phyloP scores from a whole-genome alignment of 2,888 invertebrate species.

The Nephrotoma flavescens region DNA sequence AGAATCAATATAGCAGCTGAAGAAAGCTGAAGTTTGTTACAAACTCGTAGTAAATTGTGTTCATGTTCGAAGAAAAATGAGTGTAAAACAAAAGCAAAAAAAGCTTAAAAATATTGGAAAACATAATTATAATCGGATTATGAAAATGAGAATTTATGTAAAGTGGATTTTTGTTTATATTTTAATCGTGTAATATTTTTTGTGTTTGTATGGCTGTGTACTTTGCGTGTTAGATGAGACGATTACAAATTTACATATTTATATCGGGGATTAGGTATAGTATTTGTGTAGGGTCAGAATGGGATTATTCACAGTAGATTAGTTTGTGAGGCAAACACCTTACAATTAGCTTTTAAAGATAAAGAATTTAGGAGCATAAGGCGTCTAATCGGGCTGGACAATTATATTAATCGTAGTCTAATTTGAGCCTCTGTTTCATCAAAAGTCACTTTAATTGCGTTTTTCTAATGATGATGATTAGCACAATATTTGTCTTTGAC shows the following conservation, averaged over 20 bases:
- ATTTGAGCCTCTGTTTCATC: no score
- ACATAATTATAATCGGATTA: neutral
- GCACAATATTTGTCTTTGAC: no score
- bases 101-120: neutral
- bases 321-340: no score
- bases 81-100: neutral
- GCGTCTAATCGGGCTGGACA: no score
- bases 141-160: neutral
- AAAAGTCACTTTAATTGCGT: no score
- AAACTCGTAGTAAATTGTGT: neutral
- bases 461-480: no score
- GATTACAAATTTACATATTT: neutral
- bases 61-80: neutral
- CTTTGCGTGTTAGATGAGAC: neutral
- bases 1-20: neutral
- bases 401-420: no score
- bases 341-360: no score
- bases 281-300: neutral
- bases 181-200: neutral
- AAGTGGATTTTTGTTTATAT: neutral
- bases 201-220: neutral
- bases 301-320: no score
- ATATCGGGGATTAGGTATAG: neutral
- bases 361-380: no score
- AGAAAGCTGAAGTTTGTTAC: neutral